phyloP scores from a whole-genome alignment of 2,888 invertebrate genomes.

The Miltochrista miniata region DNA sequence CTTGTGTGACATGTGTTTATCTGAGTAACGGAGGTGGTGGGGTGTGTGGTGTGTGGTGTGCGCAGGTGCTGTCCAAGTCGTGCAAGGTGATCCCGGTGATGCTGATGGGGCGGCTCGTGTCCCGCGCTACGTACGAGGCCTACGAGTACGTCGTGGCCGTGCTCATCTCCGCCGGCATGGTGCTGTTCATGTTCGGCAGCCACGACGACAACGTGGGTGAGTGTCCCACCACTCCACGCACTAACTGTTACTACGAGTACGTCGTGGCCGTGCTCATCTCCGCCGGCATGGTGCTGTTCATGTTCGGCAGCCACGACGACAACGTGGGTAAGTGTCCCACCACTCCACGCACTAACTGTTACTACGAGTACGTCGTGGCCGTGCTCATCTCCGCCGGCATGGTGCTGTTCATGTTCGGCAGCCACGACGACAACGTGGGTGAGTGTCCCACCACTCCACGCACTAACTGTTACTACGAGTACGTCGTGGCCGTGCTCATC shows the following conservation, averaged over 20 bases:
- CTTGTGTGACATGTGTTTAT: no score
- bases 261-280: constrained; percentile 95
- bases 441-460: constrained; percentile 1
- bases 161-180: constrained; percentile 96
- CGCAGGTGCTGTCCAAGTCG: constrained; percentile 95
- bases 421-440: constrained; percentile 85
- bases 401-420: constrained; percentile 94
- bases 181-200: constrained; percentile 94
- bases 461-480: constrained; percentile 89
- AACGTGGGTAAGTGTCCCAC: constrained; percentile 62
- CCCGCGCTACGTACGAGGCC: constrained; percentile 92
- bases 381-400: constrained; percentile 95
- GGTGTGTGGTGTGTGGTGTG: no score
- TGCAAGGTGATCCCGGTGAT: constrained; percentile 99
- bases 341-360: not conserved
- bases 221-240: not conserved
- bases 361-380: constrained; percentile 97
- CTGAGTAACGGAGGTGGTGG: no score
- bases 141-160: constrained; percentile 96
- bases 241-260: constrained; percentile 92
- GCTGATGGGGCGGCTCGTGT: constrained; percentile 98
- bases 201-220: constrained; percentile 84
- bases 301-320: constrained; percentile 90
- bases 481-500: constrained; percentile 94
- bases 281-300: constrained; percentile 95